Base-by-base conservation (phyloP, 2,113 vertebrate species). In the Pseudopodoces humilis region DNA sequence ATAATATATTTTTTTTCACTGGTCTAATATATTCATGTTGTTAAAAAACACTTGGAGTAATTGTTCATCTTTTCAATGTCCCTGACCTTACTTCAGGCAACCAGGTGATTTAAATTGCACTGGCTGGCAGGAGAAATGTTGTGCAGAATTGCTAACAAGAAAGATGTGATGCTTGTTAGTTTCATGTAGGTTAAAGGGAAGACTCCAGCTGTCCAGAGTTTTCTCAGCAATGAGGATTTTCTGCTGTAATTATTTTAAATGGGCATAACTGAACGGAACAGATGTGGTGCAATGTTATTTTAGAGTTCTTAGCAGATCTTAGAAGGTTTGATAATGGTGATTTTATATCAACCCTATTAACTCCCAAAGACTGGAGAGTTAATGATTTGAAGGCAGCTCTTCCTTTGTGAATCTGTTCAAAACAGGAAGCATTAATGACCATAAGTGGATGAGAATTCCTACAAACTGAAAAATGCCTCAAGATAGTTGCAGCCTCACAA, bases 211-310 rank as follows among this genome's bases (percentile, higher is more conserved):
- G 59, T 52, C 74, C 41, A 35, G 39, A 72, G 18, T 76, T 83
- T 80, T 80, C 43, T 62, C 75, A 80, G 49, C 35, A 90, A 90
- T 43, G 43, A 56, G 28, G 15, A 92, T 70, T 80, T 86, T 80
- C 63, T 86, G 9, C n/a, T 70, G 30, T 80, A 70, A 90, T 90
- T 77, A 63, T 81, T 94, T 90, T 85, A 91, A 93, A 78, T 8
- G 7, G 35, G 18, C 4, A 8, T 70, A 70, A 86, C 30, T 30
- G 47, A 63, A 77, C 47, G 17, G 55, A 91, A 83, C 30, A 70
- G 47, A 31, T 67, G 63, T 31, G 28, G 30, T 44, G 4, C 24
- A 25, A 41, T 64, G 43, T n/a, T 19, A 67, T 77, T 72, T 92
- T 50, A 88, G 35, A 74, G 35, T 18, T 72, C 41, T 46, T 63